phyloP scores from a whole-genome alignment of 2,888 invertebrate genomes.

The Tenodera sinensis region DNA sequence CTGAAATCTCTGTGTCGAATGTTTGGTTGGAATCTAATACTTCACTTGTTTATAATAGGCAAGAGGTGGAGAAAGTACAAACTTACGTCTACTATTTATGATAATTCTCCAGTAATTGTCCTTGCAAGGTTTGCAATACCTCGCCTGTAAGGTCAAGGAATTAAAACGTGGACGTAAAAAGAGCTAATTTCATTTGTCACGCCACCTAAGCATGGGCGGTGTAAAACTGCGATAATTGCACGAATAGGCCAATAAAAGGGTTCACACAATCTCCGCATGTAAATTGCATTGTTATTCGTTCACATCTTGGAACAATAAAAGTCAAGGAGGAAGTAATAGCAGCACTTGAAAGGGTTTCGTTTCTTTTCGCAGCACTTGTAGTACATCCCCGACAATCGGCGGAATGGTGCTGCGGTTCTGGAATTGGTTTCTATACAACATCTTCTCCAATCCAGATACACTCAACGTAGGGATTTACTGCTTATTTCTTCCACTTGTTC shows the following conservation, averaged over 20 bases:
- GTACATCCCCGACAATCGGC: not conserved
- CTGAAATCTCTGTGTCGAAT: no score
- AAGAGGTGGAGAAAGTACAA: no score
- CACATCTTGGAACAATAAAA: not conserved
- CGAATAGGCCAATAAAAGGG: not conserved
- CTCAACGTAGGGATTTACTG: not conserved
- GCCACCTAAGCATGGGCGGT: not conserved
- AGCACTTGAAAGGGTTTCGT: not conserved
- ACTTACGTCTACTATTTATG: no score
- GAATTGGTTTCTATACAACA: not conserved
- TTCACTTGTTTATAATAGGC: no score
- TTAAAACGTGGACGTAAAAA: not conserved
- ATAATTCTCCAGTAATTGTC: no score
- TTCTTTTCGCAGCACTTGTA: not conserved
- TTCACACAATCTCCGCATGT: not conserved
- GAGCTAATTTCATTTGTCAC: not conserved
- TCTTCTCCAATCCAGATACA: not conserved
- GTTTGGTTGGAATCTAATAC: no score
- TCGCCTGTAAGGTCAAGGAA: no score
- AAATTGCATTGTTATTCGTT: not conserved
- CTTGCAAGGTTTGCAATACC: no score
- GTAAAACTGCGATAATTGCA: not conserved
- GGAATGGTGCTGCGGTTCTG: not conserved
- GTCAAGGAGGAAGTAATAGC: not conserved
- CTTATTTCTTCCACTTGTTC: not conserved